A percentile compares a stretch with the other conserved stretches of the same genome.
phyloP scores from a whole-genome alignment of 2,888 invertebrate species.

The Blomia tropicalis region DNA sequence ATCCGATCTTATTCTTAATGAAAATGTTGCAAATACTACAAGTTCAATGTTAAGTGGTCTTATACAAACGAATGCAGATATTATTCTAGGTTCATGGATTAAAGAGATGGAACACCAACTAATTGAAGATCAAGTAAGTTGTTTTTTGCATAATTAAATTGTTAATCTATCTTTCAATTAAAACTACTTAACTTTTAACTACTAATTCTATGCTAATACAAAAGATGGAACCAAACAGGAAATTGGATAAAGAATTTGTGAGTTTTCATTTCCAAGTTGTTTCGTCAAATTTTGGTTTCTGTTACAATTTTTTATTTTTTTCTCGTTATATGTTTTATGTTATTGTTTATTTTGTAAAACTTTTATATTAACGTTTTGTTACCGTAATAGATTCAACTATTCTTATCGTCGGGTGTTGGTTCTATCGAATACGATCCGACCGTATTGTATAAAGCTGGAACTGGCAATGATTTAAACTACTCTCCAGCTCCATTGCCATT shows the following conservation, averaged over 20 bases:
- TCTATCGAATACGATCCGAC: constrained; percentile 92
- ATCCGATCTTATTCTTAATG: constrained; percentile 83
- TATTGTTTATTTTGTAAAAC: not conserved
- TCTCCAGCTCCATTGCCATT: constrained; percentile 74
- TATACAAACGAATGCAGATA: constrained; percentile 73
- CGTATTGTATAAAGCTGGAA: constrained; percentile 55
- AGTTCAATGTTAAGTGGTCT: constrained; percentile 63
- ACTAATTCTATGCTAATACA: not conserved
- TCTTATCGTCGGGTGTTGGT: constrained; percentile 86
- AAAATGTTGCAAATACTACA: constrained; percentile 78
- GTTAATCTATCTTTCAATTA: not conserved
- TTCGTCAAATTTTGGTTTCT: constrained; percentile 19
- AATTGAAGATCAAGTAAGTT: constrained; percentile 84
- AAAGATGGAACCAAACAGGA: constrained; percentile 68
- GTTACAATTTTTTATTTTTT: constrained; percentile 15
- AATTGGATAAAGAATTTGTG: constrained; percentile 44
- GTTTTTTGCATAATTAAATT: not conserved
- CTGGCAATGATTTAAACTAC: constrained; percentile 44
- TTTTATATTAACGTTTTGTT: not conserved
- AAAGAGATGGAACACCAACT: constrained; percentile 90
- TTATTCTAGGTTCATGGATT: constrained; percentile 81
- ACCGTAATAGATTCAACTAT: constrained; percentile 60
- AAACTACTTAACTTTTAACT: not conserved
- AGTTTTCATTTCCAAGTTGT: constrained; percentile 20
- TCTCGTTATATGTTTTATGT: too few relatives aligned